Base-by-base conservation (phyloP, 2,797 vertebrate species). In the Sciurus vulgaris region DNA sequence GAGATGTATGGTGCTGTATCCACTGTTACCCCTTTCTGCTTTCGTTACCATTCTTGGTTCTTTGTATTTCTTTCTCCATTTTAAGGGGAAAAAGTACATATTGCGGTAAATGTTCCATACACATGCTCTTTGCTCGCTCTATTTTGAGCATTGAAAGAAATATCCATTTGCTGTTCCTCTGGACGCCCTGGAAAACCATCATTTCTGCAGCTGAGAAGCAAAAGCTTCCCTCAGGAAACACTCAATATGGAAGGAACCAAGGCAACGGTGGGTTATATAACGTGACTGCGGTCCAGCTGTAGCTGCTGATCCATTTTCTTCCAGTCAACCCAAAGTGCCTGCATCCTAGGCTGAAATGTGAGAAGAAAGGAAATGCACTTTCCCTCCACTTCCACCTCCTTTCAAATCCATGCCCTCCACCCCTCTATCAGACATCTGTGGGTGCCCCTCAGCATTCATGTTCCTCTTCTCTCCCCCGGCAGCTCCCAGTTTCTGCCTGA, bases 111-210 rank as follows among this genome's bases (percentile, higher is more conserved):
- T 38, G 14, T 93, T 35, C 38, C 54, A 17, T 38, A 35, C 17
- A 35, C 2, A 20, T 24, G 30, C 18, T 91, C 22, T 78, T 13
- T 26, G 41, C n/a, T 77, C n/a, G 56, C 33, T 51, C 18, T 30
- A 30, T n/a, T 78, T 78, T 89, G 76, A 79, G 49, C 76, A 78
- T 73, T 77, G 26, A 88, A 88, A 95, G 59, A 87, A 79, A 35
- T 44, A 33, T 7, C 3, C 63, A 26, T 61, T 82, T 84, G 8
- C 30, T 47, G 41, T 30, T 77, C 72, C 67, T 81, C 82, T 33
- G 41, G 22, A 56, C 1, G 5, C 38, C 30, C 38, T 26, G 35
- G 41, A 82, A 83, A 86, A 54, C 78, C 44, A 51, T 61, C 33
- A 26, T 70, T 78, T 63, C 90, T 89, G 51, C 28, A 56, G 44